Percentiles rank a stretch among this genome's conserved stretches.
Conservation (phyloP, 2,113 vertebrate genomes). For the Indicator maculatus region DNA sequence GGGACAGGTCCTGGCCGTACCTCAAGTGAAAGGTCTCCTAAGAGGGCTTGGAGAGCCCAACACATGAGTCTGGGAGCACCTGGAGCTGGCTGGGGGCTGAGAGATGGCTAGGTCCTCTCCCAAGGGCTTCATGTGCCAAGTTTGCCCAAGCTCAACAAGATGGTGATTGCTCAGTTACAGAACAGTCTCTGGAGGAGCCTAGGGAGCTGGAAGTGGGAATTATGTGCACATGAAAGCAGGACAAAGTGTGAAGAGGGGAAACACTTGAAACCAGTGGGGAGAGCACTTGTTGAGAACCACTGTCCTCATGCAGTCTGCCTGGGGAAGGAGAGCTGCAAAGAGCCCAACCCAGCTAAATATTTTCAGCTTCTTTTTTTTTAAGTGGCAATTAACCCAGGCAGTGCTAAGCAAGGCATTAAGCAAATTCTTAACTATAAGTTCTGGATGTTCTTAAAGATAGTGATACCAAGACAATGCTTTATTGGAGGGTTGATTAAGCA, state of each 20-base stretch:
- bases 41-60: neutral
- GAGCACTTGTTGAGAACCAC: neutral
- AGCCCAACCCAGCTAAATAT: neutral
- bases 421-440: neutral
- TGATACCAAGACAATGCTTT: neutral
- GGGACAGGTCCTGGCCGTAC: neutral
- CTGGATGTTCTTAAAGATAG: neutral
- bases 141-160: neutral
- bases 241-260: neutral
- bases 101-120: neutral
- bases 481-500: neutral
- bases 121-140: neutral
- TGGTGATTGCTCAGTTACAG: neutral
- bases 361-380: neutral
- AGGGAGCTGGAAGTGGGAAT: neutral
- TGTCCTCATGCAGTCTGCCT: neutral
- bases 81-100: neutral
- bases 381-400: neutral
- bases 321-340: neutral
- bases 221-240: neutral
- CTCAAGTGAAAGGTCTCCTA: neutral
- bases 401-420: neutral
- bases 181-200: neutral
- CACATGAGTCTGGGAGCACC: neutral
- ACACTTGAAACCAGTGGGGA: neutral